phyloP scores from a whole-genome alignment of 2,113 vertebrate species.

The Axis porcinus region DNA sequence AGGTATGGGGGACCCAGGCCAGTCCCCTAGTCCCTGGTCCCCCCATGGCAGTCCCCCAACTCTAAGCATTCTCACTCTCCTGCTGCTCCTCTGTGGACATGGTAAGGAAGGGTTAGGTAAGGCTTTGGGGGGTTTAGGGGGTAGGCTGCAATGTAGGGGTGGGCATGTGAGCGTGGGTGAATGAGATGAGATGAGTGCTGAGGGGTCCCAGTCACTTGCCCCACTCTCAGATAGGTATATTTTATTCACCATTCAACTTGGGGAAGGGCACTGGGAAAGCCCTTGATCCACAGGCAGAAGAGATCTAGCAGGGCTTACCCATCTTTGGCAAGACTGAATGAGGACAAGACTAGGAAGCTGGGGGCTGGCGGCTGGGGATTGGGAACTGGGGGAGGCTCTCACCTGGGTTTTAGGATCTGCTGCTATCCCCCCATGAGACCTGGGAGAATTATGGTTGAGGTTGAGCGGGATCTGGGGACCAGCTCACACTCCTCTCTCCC shows the following conservation, averaged over 20 bases:
- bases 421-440: background rate
- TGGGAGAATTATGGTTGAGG: background rate
- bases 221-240: background rate
- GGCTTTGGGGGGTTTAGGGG: background rate
- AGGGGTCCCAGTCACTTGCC: background rate
- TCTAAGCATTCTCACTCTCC: slow-evolving; percentile 67
- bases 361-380: background rate
- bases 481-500: background rate
- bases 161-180: background rate
- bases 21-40: slow-evolving; percentile 49
- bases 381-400: background rate
- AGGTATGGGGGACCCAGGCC: slow-evolving; percentile 82
- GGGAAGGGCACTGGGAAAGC: background rate
- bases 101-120: slow-evolving; percentile 75
- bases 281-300: background rate
- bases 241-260: background rate
- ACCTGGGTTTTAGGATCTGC: background rate
- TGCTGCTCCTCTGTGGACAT: slow-evolving; percentile 79
- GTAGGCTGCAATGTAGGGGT: background rate
- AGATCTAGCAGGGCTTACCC: background rate
- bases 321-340: background rate
- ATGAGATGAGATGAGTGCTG: background rate
- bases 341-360: background rate
- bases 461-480: background rate
- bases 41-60: slow-evolving; percentile 69